phyloP scores from a whole-genome alignment of 2,797 vertebrate genomes.

The Coreius guichenoti region DNA sequence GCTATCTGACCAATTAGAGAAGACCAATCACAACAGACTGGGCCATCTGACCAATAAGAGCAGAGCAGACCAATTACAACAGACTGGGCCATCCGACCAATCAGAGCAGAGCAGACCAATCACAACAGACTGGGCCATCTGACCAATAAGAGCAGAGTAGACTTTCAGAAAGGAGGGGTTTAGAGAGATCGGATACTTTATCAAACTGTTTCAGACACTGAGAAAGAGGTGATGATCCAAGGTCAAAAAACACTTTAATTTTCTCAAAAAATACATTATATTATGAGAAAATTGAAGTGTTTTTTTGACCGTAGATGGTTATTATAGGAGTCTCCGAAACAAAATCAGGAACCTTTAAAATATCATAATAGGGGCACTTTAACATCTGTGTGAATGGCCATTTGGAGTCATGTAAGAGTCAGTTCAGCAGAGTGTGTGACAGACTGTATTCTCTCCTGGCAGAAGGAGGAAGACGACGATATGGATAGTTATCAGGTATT shows the following conservation, averaged over 20 bases:
- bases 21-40: not conserved
- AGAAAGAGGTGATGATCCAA: too few relatives aligned
- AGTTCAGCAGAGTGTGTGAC: constrained; percentile 72
- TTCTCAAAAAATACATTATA: too few relatives aligned
- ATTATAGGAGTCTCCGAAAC: not conserved
- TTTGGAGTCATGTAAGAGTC: constrained; percentile 24
- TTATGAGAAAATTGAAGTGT: too few relatives aligned
- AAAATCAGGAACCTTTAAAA: not conserved
- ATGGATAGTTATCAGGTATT: constrained; percentile 99
- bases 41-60: too few relatives aligned
- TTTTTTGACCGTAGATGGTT: not conserved
- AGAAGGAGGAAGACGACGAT: constrained; percentile 96
- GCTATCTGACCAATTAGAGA: too few relatives aligned
- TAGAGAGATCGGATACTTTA: not conserved
- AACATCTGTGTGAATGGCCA: not conserved
- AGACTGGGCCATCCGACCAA: too few relatives aligned
- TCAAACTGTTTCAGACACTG: not conserved
- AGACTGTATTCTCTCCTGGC: constrained; percentile 91
- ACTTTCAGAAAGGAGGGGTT: not conserved
- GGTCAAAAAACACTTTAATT: too few relatives aligned
- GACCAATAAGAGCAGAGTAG: not conserved
- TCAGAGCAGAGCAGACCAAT: not conserved
- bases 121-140: not conserved
- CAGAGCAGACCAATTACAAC: not conserved
- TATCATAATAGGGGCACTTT: not conserved